Evolutionary conservation across 2,888 invertebrate genomes (phyloP), one percentile per base, ranked within the genome.

Genomic region (Elmis aenea): DNA sequence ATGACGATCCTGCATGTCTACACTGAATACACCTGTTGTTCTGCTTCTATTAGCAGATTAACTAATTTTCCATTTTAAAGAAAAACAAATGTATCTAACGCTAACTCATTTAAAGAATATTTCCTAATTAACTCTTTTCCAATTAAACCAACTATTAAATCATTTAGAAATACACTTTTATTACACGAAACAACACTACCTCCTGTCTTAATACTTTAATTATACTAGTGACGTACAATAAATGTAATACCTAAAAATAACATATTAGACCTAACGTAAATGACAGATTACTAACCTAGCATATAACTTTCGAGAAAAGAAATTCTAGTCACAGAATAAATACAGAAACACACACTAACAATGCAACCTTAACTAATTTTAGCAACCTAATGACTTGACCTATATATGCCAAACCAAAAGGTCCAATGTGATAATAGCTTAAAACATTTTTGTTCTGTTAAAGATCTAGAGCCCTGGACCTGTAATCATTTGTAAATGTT

Each of bases 161-260:
- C n/a, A n/a, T n/a, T n/a, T n/a, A n/a, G n/a, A n/a, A n/a, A n/a
- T n/a, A n/a, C n/a, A n/a, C n/a, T n/a, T n/a, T n/a, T n/a, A n/a
- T n/a, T n/a, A n/a, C n/a, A n/a, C 33, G 23, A 43, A 43, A 36
- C 26, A 38, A 43, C 33, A 36, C 35, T 32, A 36, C 32, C 25
- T 33, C 36, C 43, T 38, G 27, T 34, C 38, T 12, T 33, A 42
- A 41, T 40, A 36, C 30, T 45, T 41, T 47, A 46, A 46, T 46
- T 21, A 39, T 35, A 30, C 22, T 26, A 33, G 48, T 36, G 33
- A 34, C 50, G 51, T 51, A 51, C 38, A 48, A 31, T 40, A 41
- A 35, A 46, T 48, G 40, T 46, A 45, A 39, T 42, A 36, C 45
- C 52, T 50, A 50, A 38, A 33, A 36, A 49, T 51, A 50, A 40